These are phyloP conservation scores for Anoplolepis gracilipes DNA, from an alignment of 1,140 invertebrate genomes.

Conservation along the genomic window DNA sequence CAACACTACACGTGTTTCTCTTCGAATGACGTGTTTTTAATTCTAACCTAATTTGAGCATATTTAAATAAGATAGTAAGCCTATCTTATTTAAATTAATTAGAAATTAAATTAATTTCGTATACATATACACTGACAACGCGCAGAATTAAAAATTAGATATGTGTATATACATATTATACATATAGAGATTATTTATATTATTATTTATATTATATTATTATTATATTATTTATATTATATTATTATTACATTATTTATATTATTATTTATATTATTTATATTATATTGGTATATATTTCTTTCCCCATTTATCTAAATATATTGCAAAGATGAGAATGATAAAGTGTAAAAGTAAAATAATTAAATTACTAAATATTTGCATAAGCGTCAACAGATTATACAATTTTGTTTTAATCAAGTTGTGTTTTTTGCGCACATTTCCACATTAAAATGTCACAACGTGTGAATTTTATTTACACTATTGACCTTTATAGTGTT, in stretches of 20 bases:
- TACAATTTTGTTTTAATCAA: neutral
- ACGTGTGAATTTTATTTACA: neutral
- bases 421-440: neutral
- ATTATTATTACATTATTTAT: no score
- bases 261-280: no score
- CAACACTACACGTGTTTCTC: neutral
- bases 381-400: neutral
- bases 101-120: no score
- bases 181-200: no score
- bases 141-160: neutral
- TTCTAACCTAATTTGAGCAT: neutral
- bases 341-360: neutral
- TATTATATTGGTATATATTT: neutral
- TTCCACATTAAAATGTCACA: neutral
- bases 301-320: no score
- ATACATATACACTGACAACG: no score
- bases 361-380: neutral
- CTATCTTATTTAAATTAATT: neutral
- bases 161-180: neutral
- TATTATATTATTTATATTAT: no score
- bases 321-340: neutral
- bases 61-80: neutral
- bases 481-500: neutral
- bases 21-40: neutral
- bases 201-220: no score